These are phyloP conservation scores for Araneus ventricosus DNA, from an alignment of 1,140 invertebrate species.

Conservation along the genomic window DNA sequence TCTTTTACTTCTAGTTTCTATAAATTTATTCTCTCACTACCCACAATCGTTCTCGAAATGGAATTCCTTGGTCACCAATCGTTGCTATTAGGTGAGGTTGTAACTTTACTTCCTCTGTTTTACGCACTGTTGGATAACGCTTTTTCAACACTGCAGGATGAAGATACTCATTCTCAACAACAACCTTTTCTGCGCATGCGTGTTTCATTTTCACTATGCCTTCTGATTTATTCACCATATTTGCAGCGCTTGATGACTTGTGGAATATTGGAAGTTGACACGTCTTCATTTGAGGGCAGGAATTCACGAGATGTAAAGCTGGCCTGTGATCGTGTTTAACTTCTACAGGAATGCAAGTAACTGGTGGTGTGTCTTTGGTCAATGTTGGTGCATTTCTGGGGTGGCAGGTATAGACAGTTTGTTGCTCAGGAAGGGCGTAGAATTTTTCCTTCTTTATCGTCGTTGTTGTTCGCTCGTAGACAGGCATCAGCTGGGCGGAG, in stretches of 20 bases:
- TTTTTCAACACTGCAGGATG: neutral
- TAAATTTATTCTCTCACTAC: neutral
- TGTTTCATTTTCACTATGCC: neutral
- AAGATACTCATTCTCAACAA: neutral
- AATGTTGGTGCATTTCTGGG: neutral
- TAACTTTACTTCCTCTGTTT: neutral
- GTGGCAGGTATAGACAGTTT: neutral
- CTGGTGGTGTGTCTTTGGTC: neutral
- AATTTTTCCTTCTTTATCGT: neutral
- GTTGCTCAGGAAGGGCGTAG: neutral
- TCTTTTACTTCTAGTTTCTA: neutral
- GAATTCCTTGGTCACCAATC: neutral
- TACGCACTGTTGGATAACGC: neutral
- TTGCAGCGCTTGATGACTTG: neutral
- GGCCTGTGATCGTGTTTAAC: neutral
- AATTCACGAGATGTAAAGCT: neutral
- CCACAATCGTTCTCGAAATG: neutral
- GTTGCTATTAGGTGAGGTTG: neutral
- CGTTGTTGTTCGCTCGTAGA: neutral
- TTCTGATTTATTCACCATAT: neutral
- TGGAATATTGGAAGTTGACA: neutral
- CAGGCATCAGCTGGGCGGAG: neutral
- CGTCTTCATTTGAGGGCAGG: neutral
- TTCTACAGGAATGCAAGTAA: neutral
- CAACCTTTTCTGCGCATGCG: neutral